These are phyloP conservation scores for Umimayanthus chanpuru DNA, from an alignment of 92 coral and sea anemone genomes.

Conservation along the genomic window DNA sequence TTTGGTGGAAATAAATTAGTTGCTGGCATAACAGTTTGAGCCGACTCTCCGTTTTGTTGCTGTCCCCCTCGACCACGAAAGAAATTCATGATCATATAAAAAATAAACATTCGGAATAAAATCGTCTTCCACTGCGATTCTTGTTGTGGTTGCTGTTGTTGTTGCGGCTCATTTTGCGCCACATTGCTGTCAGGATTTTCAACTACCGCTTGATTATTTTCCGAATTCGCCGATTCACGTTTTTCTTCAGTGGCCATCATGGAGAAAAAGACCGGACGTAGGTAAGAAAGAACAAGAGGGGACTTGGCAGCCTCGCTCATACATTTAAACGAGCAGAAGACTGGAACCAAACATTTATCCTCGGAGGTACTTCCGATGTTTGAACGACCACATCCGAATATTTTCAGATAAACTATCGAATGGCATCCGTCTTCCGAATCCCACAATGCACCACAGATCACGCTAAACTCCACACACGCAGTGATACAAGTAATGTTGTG, in stretches of 20 bases:
- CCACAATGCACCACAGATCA: conserved; percentile 1
- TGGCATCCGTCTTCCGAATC: background rate
- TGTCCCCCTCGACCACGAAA: conserved; percentile 74
- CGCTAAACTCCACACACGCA: too few species aligned
- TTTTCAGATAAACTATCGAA: background rate
- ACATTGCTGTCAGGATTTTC: conserved; percentile 59
- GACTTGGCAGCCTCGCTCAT: conserved; percentile 29
- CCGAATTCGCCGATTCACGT: conserved; percentile 15
- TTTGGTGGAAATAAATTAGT: conserved; percentile 79
- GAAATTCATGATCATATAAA: conserved; percentile 88
- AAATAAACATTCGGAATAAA: conserved; percentile 83
- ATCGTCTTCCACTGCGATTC: conserved; percentile 94
- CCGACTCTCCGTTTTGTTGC: conserved; percentile 54
- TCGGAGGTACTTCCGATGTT: background rate
- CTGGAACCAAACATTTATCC: background rate
- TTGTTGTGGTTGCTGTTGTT: conserved; percentile 83
- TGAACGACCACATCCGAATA: background rate
- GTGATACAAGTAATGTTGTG: too few species aligned
- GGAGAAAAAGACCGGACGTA: background rate
- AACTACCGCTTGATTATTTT: conserved; percentile 17
- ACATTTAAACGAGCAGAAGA: background rate
- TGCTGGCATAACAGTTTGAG: conserved; percentile 53
- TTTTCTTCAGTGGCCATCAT: conserved; percentile 21
- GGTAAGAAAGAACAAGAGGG: background rate
- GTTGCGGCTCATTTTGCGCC: conserved; percentile 56